phyloP scores from a whole-genome alignment of 2,797 vertebrate species.

The Cossypha caffra region DNA sequence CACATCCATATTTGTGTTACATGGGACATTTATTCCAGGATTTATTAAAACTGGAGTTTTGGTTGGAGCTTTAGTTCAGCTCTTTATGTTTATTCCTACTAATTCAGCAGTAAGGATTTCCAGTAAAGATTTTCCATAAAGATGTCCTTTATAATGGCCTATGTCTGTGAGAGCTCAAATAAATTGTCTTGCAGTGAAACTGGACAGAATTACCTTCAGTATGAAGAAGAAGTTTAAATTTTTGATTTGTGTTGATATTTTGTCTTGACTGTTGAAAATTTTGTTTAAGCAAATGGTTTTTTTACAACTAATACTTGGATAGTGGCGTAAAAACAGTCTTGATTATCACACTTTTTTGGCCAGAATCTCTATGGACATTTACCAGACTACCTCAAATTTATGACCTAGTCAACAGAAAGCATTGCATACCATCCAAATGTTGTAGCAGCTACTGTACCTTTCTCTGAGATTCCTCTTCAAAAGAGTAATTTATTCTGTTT shows the following conservation, averaged over 20 bases:
- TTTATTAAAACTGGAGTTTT: neutral
- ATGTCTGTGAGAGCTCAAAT: neutral
- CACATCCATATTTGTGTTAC: neutral
- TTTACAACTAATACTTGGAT: neutral
- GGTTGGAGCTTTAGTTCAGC: neutral
- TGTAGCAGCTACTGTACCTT: neutral
- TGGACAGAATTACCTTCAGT: neutral
- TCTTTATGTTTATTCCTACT: neutral
- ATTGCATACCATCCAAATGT: neutral
- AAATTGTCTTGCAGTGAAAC: neutral
- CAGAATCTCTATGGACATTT: neutral
- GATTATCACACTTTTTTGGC: neutral
- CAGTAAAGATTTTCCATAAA: neutral
- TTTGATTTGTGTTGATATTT: neutral
- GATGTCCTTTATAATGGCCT: neutral
- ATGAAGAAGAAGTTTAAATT: neutral
- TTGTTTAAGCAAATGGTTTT: neutral
- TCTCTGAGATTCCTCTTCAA: neutral
- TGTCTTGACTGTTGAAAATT: neutral
- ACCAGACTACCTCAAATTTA: neutral
- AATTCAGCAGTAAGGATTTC: neutral
- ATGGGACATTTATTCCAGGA: neutral
- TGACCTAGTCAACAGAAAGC: neutral
- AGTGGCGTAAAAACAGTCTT: neutral
- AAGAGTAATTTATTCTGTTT: neutral